Conservation (phyloP, 2,888 invertebrate species). For the Ochropacha duplaris region DNA sequence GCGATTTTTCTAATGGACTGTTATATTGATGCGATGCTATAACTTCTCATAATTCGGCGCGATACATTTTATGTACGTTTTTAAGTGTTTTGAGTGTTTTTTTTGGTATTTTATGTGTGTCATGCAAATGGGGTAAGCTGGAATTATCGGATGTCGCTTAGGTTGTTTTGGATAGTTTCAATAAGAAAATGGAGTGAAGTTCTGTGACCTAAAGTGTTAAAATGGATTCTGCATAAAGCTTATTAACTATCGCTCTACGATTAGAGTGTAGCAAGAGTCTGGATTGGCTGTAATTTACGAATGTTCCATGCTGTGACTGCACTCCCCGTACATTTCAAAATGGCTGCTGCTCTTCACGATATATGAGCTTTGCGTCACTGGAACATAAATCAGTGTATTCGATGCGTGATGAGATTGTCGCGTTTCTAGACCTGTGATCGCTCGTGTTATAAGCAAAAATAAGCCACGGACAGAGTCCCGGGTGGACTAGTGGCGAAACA, state of each 20-base stretch:
- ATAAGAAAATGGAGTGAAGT: conserved; percentile 76
- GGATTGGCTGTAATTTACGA: conserved; percentile 71
- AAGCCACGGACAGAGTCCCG: conserved; percentile 58
- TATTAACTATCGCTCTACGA: conserved; percentile 54
- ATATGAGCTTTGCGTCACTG: conserved; percentile 84
- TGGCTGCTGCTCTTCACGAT: conserved; percentile 84
- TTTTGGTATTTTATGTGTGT: conserved; percentile 87
- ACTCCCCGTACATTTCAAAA: conserved; percentile 84
- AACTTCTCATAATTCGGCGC: conserved; percentile 76
- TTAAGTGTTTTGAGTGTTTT: conserved; percentile 80
- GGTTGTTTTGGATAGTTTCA: conserved; percentile 83
- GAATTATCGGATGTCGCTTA: conserved; percentile 83
- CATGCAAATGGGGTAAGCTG: conserved; percentile 89
- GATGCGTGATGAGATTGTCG: conserved; percentile 66
- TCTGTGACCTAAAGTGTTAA: conserved; percentile 72
- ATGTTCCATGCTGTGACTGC: conserved; percentile 83
- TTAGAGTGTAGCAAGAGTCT: conserved; percentile 51
- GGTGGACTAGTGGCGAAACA: conserved; percentile 60
- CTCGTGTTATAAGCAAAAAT: conserved; percentile 66
- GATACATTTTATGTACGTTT: conserved; percentile 78
- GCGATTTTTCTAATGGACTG: conserved; percentile 83
- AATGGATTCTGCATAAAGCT: conserved; percentile 74
- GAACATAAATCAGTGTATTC: conserved; percentile 79
- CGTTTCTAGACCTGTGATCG: conserved; percentile 67
- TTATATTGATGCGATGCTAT: conserved; percentile 79